These are phyloP conservation scores for Lepidurus apus DNA, from an alignment of 1,140 invertebrate species.

Conservation along the genomic window DNA sequence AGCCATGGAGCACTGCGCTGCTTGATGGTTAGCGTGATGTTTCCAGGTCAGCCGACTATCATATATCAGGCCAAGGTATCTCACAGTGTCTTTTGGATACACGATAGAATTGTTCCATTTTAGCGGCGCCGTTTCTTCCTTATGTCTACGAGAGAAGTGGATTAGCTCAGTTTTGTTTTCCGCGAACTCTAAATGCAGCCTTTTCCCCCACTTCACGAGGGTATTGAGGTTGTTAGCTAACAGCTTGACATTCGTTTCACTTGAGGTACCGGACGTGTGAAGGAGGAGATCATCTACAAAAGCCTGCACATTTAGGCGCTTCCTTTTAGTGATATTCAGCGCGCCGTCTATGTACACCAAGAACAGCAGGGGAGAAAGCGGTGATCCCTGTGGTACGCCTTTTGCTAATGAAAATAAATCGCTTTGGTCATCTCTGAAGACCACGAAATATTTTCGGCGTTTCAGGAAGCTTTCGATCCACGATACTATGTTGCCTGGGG, in stretches of 20 bases:
- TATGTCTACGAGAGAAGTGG: neutral
- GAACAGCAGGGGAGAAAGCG: no score
- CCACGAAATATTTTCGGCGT: no score
- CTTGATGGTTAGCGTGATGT: no score
- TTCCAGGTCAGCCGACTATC: conserved; percentile 24
- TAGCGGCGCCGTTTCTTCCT: neutral
- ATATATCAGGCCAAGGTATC: neutral
- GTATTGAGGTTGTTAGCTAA: neutral
- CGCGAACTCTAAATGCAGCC: neutral
- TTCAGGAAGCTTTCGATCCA: no score
- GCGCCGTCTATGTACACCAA: no score
- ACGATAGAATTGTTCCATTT: neutral
- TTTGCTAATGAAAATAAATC: no score
- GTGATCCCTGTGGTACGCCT: no score
- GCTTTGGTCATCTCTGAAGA: no score
- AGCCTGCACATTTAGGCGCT: conserved; percentile 13
- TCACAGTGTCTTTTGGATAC: conserved; percentile 13
- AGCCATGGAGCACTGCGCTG: no score
- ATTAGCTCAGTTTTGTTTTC: conserved; percentile 24
- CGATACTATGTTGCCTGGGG: no score
- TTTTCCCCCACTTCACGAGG: conserved; percentile 20
- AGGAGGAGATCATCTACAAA: conserved; percentile 27
- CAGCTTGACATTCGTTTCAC: neutral
- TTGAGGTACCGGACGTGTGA: neutral
- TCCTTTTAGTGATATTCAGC: no score